Base-by-base conservation (phyloP, 2,797 vertebrate species). In the Neopelma chrysocephalum region DNA sequence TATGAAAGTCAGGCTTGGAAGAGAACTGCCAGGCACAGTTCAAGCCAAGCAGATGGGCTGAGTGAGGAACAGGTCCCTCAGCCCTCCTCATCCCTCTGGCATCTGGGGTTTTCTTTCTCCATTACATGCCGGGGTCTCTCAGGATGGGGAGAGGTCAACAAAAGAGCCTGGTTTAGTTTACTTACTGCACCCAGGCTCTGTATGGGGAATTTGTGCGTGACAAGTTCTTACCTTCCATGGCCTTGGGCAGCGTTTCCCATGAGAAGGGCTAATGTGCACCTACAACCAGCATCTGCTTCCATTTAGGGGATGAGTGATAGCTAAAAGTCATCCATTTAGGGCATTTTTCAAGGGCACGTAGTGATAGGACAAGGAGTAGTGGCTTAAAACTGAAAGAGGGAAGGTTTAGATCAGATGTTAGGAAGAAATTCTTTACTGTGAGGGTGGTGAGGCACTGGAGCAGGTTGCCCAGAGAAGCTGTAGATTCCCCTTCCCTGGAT, bases 221-320 rank as follows among this genome's bases (percentile, higher is more conserved):
- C 2, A 7, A 76, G 20, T 40, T 87, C 25, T 68, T 79, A 15
- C 21, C 29, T 75, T 48, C 21, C 0, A 0, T 12, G 4, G 26
- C 27, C 19, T 29, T 88, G 65, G 42, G 7, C 38, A 29, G 0
- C 15, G 9, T 72, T 85, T 89, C 82, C 26, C 23, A 8, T 9
- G n/a, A 27, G 36, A 31, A 13, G 20, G 21, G 7, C 25, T 89
- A 3, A 11, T 38, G 36, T 36, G 16, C 9, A 18, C 25, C 38
- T 61, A 2, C 31, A 61, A 0, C 10, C 32, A 16, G 20, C 34
- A 27, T 78, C 36, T 82, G 20, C 32, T 70, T 22, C 34, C 4
- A 0, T 34, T 8, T 26, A 34, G 0, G 1, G 3, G 1, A 1
- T 50, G 7, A 11, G 9, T 36, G 48, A 42, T 62, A 27, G 26